Conservation (phyloP, 1,140 invertebrate genomes). For the Rhyzopertha dominica region DNA sequence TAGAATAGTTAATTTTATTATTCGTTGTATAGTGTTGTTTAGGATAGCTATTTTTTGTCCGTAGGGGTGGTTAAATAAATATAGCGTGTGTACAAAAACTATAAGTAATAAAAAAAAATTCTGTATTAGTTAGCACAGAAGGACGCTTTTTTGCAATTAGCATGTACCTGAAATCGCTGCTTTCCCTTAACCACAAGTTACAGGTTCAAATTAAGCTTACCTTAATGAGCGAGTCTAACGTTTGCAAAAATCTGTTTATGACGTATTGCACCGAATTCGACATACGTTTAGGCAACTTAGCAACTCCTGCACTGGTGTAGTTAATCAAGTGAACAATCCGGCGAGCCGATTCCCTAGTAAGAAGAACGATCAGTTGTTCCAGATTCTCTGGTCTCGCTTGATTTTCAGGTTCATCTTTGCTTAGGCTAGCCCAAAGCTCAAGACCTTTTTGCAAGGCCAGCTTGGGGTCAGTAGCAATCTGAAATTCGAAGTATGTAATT, state of each 20-base stretch:
- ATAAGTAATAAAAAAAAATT: neutral
- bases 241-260: slow-evolving; percentile 23
- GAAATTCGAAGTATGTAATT: slow-evolving; percentile 16
- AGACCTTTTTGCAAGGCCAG: slow-evolving; percentile 66
- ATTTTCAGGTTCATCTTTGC: slow-evolving; percentile 73
- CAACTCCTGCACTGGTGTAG: slow-evolving; percentile 52
- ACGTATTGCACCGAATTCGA: slow-evolving; percentile 18
- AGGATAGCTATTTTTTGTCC: too few species aligned
- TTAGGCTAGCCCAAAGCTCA: slow-evolving; percentile 63
- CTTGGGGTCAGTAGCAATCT: slow-evolving; percentile 73
- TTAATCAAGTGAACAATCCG: slow-evolving; percentile 71
- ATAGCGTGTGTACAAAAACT: neutral
- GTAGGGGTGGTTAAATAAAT: too few species aligned
- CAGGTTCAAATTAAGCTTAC: slow-evolving; percentile 20
- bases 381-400: slow-evolving; percentile 69
- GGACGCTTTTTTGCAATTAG: too few species aligned
- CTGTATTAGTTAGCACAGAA: neutral
- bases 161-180: slow-evolving; percentile 1
- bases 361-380: slow-evolving; percentile 67
- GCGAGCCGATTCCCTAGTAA: slow-evolving; percentile 67
- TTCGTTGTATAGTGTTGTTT: too few species aligned
- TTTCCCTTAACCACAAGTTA: neutral
- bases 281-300: slow-evolving; percentile 51
- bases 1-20: too few species aligned
- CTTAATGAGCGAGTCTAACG: slow-evolving; percentile 33